phyloP scores from a whole-genome alignment of 2,797 vertebrate genomes.

The Agapornis canus region DNA sequence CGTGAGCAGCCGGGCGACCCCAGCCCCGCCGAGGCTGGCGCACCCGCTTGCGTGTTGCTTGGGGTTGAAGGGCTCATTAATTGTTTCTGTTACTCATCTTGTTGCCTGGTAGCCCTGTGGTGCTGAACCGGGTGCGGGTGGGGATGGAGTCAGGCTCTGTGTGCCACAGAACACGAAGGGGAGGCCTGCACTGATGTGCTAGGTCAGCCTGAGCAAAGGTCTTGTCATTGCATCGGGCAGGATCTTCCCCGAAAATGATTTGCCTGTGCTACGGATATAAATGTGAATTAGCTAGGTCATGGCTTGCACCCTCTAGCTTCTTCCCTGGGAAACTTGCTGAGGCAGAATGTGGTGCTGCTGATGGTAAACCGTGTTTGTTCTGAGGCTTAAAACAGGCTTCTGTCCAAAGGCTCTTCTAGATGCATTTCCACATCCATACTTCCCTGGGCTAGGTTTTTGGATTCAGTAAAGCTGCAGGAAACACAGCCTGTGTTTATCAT shows the following conservation, averaged over 20 bases:
- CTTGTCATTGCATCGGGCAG: neutral
- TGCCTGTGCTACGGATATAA: neutral
- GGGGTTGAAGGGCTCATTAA: neutral
- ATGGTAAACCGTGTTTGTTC: neutral
- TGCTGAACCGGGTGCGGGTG: neutral
- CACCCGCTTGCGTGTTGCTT: rapidly evolving
- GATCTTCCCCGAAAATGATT: neutral
- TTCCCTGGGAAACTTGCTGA: neutral
- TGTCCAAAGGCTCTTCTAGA: neutral
- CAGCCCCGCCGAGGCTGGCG: neutral
- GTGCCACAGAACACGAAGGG: neutral
- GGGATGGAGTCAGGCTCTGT: neutral
- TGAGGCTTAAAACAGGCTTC: neutral
- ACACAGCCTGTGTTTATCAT: neutral
- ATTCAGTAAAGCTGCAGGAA: neutral
- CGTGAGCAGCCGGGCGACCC: neutral
- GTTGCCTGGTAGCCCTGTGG: neutral
- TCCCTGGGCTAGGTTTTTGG: neutral
- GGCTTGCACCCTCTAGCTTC: neutral
- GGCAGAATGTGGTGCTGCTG: neutral
- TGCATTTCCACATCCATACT: neutral
- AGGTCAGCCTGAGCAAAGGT: constrained; percentile 4
- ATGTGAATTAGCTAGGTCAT: neutral
- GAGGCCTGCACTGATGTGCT: neutral
- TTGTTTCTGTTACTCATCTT: neutral